phyloP scores from a whole-genome alignment of 2,113 vertebrate species.

The crab-eating macaque (Macaca fascicularis) region T2T-MFA8v1.1 NC_088387.1:35969501-35970000 shows the following conservation, averaged over 20 bases:
- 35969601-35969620: background rate
- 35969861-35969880: background rate
- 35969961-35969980: no score
- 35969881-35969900: background rate
- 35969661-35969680: background rate
- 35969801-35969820: background rate
- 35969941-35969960: no score
- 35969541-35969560: background rate
- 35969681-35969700: background rate
- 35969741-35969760: background rate
- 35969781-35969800: background rate
- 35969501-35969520: no score
- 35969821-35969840: background rate
- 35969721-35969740: background rate
- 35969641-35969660: background rate
- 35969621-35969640: background rate
- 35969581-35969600: background rate
- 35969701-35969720: background rate
- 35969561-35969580: background rate
- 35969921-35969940: no score
- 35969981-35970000: no score
- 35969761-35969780: background rate
- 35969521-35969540: no score
- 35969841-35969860: background rate
- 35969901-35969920: background rate